Base-by-base conservation (phyloP, 2,113 vertebrate species). In the Mionectes macconnelli region DNA sequence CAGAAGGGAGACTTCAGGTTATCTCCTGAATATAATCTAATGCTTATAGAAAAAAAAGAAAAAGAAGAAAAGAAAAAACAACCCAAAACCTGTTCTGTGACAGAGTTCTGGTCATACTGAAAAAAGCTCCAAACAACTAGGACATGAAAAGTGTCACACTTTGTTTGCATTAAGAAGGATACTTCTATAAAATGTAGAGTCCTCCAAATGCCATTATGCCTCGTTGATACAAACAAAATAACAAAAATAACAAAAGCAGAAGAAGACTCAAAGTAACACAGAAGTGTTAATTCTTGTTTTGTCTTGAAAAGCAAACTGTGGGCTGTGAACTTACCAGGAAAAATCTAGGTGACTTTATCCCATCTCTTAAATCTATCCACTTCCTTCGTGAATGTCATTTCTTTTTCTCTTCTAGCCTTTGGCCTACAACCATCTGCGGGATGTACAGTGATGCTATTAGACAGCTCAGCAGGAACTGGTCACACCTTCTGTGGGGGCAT, bases 401-500 rank as follows among this genome's bases (percentile, higher is more conserved):
- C 47, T 91, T 84, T 89, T 90, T 85, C 55, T 88, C 28, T 87
- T 47, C 62, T 85, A 96, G 84, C 77, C 66, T 94, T 97, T 97
- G 89, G 94, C 88, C 89, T 94, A 77, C 31, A 93, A 66, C 93
- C 89, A 92, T 95, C 96, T 95, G 69, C 76, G 90, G 76, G 35
- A 39, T 90, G 39, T 44, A 59, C 27, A 56, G 67, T 68, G 75
- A 85, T 96, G 85, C 73, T 97, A 55, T 95, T 93, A 93, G 68
- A 80, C 80, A 91, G 67, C 94, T 97, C 92, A 95, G 94, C 87
- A 69, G 93, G 94, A 73, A 89, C 2, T 40, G 95, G 84, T 95
- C 96, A 84, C 85, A 95, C 59, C 77, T 95, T 96, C 83, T 93
- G 81, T 83, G 78, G 87, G 93, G 72, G 75, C 87, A 97, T 76